Conservation (phyloP, 2,797 vertebrate species). For the Hippocampus kuda region DNA sequence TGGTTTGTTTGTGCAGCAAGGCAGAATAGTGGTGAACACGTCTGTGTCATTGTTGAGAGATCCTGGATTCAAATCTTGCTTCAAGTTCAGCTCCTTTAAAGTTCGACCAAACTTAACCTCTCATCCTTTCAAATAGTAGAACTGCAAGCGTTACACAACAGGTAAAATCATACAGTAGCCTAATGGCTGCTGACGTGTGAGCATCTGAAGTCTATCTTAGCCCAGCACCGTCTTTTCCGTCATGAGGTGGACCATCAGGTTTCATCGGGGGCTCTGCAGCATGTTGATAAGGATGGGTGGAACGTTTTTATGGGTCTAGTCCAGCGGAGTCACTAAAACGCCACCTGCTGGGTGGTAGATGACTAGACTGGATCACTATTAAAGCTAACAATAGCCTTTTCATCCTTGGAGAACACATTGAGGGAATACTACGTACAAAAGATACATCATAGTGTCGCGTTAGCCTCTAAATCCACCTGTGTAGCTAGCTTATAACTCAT, state of each 20-base stretch:
- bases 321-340: neutral
- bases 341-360: neutral
- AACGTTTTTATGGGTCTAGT: neutral
- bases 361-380: neutral
- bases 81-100: neutral
- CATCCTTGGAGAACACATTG: neutral
- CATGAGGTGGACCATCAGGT: neutral
- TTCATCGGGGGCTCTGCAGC: neutral
- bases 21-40: too few species aligned
- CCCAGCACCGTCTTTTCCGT: neutral
- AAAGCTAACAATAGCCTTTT: neutral
- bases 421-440: neutral
- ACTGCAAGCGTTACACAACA: neutral
- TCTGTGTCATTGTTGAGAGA: too few species aligned
- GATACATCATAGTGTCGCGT: neutral
- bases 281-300: slow-evolving; percentile 2
- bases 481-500: neutral
- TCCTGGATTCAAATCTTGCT: too few species aligned
- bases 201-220: neutral
- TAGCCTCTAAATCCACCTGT: neutral
- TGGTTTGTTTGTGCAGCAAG: too few species aligned
- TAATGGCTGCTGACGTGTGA: neutral
- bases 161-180: neutral
- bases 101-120: neutral
- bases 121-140: neutral